Percentiles rank a stretch among this genome's conserved stretches.
These are phyloP conservation scores for Apis cerana DNA, from an alignment of 1,140 invertebrate species.

Conservation along the genomic window DNA sequence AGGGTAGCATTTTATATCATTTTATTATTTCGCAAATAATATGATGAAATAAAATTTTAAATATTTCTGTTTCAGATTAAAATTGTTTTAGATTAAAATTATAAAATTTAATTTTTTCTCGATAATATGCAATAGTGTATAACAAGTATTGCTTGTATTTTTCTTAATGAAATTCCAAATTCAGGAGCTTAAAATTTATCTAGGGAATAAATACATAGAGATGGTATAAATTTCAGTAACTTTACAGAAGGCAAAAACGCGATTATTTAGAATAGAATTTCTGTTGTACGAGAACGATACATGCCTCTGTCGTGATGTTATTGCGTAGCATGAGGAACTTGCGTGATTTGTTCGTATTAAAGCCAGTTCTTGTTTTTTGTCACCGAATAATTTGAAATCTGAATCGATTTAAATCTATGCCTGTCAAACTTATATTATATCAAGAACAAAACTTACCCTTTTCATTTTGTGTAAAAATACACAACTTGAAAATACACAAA, in stretches of 20 bases:
- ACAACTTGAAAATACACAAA: too few relatives aligned
- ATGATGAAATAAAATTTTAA: too few relatives aligned
- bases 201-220: background rate
- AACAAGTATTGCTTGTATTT: too few relatives aligned
- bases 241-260: background rate
- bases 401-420: background rate
- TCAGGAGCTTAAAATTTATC: background rate
- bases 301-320: background rate
- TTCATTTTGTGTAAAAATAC: too few relatives aligned
- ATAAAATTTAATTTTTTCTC: too few relatives aligned
- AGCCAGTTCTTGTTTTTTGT: background rate
- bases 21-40: too few relatives aligned
- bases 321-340: background rate
- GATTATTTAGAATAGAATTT: background rate
- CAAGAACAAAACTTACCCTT: background rate
- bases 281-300: background rate
- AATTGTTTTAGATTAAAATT: too few relatives aligned
- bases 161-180: background rate
- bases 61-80: too few relatives aligned
- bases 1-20: background rate
- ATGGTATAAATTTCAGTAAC: background rate
- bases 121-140: too few relatives aligned
- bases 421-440: background rate
- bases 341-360: conserved; percentile 1
- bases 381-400: background rate